These are phyloP conservation scores for Andricus quercusramuli DNA, from an alignment of 2,888 invertebrate genomes.

Conservation along the genomic window DNA sequence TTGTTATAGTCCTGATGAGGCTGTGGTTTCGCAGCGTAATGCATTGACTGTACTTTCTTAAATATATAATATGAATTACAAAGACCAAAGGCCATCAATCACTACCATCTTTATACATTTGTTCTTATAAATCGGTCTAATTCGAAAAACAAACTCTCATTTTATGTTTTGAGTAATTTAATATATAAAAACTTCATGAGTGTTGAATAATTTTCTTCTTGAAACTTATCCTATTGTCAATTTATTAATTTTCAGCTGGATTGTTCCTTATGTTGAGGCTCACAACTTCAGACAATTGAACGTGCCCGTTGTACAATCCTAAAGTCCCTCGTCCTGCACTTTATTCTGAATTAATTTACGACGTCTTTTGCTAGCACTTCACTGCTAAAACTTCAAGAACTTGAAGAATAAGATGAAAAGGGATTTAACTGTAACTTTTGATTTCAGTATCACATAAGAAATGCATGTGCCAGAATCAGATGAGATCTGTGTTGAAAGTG, in stretches of 20 bases:
- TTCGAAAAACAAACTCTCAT: no score
- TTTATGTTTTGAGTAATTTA: no score
- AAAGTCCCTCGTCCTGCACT: background rate
- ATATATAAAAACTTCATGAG: background rate
- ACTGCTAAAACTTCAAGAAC: background rate
- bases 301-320: background rate
- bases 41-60: no score
- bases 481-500: conserved; percentile 2
- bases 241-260: background rate
- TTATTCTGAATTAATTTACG: conserved; percentile 5
- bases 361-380: background rate
- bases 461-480: background rate
- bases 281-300: conserved; percentile 10
- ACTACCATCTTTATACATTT: no score
- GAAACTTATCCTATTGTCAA: background rate
- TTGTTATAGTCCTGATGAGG: no score
- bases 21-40: no score
- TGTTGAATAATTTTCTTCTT: background rate
- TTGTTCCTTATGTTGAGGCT: background rate
- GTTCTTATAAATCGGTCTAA: no score
- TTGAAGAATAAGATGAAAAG: background rate
- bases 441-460: background rate
- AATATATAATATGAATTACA: no score
- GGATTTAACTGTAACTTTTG: conserved; percentile 9
- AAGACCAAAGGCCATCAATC: no score